A percentile compares a stretch with the other conserved stretches of the same genome.
These are phyloP conservation scores for Eonycteris spelaea DNA, from an alignment of 2,113 vertebrate species.

Conservation along the genomic window DNA sequence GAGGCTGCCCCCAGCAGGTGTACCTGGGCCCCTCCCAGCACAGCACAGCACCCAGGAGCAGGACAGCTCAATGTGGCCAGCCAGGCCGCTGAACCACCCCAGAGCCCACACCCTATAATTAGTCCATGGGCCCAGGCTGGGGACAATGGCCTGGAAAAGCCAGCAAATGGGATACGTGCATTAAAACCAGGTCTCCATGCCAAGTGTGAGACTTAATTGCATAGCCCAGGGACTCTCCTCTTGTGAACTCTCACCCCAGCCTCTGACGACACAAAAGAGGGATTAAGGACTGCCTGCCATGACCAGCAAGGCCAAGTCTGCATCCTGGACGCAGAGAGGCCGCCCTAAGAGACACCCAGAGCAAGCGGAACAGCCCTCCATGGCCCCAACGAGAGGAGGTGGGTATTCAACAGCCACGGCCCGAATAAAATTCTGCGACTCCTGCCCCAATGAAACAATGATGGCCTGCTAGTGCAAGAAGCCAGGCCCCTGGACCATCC, in stretches of 20 bases:
- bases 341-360: background rate
- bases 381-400: background rate
- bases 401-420: background rate
- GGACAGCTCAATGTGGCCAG: background rate
- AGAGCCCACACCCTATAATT: constrained; percentile 75
- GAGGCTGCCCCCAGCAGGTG: constrained; percentile 59
- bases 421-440: background rate
- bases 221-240: constrained; percentile 73
- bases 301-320: constrained; percentile 54
- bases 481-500: fast-evolving
- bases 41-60: constrained; percentile 31
- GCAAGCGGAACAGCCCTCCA: fast-evolving
- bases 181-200: constrained; percentile 75
- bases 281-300: constrained; percentile 71
- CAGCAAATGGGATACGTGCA: constrained; percentile 65
- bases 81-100: background rate
- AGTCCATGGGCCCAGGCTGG: constrained; percentile 34
- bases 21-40: constrained; percentile 58
- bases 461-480: background rate
- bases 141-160: constrained; percentile 78
- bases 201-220: constrained; percentile 80
- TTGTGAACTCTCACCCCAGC: constrained; percentile 80
- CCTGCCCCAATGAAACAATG: background rate
- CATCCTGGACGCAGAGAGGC: constrained; percentile 48
- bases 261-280: constrained; percentile 78